Percentiles rank a stretch among this genome's conserved stretches.
phyloP scores from a whole-genome alignment of 2,888 invertebrate species.

The Biston betularia region DNA sequence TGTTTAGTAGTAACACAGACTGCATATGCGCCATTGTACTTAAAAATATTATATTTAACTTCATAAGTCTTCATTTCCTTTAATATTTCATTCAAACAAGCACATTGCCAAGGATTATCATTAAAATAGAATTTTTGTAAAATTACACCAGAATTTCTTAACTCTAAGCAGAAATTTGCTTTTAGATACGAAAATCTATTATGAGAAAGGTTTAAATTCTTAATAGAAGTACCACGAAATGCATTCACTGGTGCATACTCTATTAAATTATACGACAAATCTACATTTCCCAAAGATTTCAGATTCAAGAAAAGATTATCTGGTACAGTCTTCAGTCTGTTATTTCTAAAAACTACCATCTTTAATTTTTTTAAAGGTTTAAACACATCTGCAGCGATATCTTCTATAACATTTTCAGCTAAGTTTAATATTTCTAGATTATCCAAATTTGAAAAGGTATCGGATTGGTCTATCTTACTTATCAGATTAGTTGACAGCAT shows the following conservation, averaged over 20 bases:
- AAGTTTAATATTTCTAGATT: constrained; percentile 66
- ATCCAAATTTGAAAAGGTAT: constrained; percentile 57
- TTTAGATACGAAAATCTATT: constrained; percentile 71
- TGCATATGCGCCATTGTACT: constrained; percentile 64
- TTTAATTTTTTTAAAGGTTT: constrained; percentile 62
- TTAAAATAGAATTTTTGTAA: constrained; percentile 70
- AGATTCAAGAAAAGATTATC: constrained; percentile 64
- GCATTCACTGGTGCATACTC: constrained; percentile 64
- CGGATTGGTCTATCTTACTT: constrained; percentile 50
- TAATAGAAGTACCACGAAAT: constrained; percentile 64
- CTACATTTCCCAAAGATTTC: constrained; percentile 58
- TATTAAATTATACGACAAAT: constrained; percentile 68
- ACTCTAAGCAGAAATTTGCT: constrained; percentile 71
- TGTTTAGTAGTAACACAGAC: constrained; percentile 67
- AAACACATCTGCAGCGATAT: constrained; percentile 61
- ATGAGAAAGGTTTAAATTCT: constrained; percentile 66
- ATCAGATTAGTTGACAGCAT: constrained; percentile 68
- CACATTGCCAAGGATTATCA: constrained; percentile 79
- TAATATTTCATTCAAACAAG: constrained; percentile 67
- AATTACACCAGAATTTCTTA: constrained; percentile 65
- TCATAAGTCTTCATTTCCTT: constrained; percentile 64
- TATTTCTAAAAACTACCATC: constrained; percentile 62
- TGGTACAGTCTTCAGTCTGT: constrained; percentile 62
- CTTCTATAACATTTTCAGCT: constrained; percentile 63
- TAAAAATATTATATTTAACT: constrained; percentile 62